These are phyloP conservation scores for Nemopilema nomurai DNA, from an alignment of 30 jellyfish, hydroid and myxozoan genomes.

Conservation along the genomic window DNA sequence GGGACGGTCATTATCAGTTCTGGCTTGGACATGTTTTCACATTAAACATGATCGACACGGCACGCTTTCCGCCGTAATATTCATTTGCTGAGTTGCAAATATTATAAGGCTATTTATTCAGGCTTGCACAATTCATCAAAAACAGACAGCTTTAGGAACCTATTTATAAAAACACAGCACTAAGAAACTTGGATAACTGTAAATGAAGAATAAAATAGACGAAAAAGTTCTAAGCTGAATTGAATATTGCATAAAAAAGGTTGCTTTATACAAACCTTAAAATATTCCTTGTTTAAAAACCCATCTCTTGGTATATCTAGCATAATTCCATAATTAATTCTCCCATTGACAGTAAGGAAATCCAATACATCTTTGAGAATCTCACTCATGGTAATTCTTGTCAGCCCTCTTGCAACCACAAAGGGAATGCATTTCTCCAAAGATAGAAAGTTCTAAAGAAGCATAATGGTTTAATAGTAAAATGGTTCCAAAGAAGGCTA, in stretches of 20 bases:
- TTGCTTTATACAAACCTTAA: slow-evolving; percentile 46
- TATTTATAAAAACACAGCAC: no score
- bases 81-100: no score
- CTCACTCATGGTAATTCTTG: slow-evolving; percentile 76
- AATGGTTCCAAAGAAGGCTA: background rate
- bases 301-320: slow-evolving; percentile 49
- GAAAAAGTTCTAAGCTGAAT: background rate
- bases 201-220: background rate
- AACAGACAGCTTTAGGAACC: no score
- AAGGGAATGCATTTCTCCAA: slow-evolving; percentile 56
- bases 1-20: no score
- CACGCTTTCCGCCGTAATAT: no score
- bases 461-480: background rate
- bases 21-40: no score
- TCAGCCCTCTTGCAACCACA: slow-evolving; percentile 73
- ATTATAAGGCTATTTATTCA: no score
- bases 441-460: slow-evolving; percentile 65
- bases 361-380: slow-evolving; percentile 72
- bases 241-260: background rate
- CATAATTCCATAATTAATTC: slow-evolving; percentile 78
- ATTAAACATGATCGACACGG: no score
- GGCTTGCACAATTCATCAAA: no score
- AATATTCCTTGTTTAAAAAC: slow-evolving; percentile 41
- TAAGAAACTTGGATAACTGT: no score
- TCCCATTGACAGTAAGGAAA: slow-evolving; percentile 72